phyloP scores from a whole-genome alignment of 2,888 invertebrate species.

The Trachelus iudaicus region DNA sequence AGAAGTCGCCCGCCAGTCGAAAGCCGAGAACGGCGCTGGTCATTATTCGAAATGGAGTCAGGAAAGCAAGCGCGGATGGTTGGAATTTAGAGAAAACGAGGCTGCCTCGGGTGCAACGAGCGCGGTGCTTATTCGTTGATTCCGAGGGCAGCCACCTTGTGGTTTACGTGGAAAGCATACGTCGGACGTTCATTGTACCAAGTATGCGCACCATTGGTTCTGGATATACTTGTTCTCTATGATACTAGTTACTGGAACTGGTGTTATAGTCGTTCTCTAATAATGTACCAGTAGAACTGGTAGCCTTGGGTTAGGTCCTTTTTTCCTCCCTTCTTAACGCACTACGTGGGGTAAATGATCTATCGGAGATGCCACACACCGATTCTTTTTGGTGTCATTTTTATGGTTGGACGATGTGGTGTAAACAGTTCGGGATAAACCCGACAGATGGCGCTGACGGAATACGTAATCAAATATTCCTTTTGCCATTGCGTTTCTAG shows the following conservation, averaged over 20 bases:
- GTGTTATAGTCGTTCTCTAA: not conserved
- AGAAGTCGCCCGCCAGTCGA: not conserved
- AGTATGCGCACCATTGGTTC: not conserved
- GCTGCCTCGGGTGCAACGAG: not conserved
- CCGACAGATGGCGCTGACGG: not conserved
- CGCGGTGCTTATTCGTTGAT: not conserved
- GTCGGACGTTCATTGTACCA: not conserved
- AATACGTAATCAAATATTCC: not conserved
- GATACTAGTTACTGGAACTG: not conserved
- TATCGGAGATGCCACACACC: not conserved
- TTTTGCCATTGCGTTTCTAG: not conserved
- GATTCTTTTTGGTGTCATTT: not conserved
- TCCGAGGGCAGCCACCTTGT: not conserved
- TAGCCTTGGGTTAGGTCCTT: not conserved
- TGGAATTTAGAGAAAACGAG: not conserved
- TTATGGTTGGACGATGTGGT: not conserved
- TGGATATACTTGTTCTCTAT: not conserved
- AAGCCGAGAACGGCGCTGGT: not conserved
- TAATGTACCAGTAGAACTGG: not conserved
- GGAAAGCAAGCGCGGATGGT: not conserved
- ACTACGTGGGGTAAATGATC: not conserved
- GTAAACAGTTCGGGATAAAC: not conserved
- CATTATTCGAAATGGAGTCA: not conserved
- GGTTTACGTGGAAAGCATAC: not conserved
- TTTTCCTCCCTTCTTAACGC: not conserved